Evolutionary conservation across 2,797 vertebrate species (phyloP), one percentile per base, ranked within the genome.

Genomic region (Micromesistius poutassou): DNA sequence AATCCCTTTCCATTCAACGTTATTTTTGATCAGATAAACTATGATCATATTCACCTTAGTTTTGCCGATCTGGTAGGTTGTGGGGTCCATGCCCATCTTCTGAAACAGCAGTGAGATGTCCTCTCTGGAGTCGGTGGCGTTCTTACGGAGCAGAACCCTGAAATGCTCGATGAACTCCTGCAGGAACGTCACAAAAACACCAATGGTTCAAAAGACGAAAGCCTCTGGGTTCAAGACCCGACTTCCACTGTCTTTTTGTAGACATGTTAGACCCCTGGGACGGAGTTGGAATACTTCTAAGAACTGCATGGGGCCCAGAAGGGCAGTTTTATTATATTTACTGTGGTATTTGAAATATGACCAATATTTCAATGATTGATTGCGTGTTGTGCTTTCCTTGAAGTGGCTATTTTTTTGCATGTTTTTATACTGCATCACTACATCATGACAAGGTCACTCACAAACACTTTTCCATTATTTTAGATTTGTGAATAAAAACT

Each of bases 91-190:
- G 16, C 91, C 88, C 90, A 98, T 92, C 87, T 94, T 96, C 78
- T 91, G 91, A 71, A 99, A 88, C 78, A 99, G 91, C 30, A 87
- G 83, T 1, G 93, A 88, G 78, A 99, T 96, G 50, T 93, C 94
- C 73, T 96, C 94, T 83, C 95, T 95, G 36, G 94, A 93, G 14
- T 94, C 90, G 6, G 86, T 87, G 28, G 93, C 83, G 0, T 94
- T 93, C 91, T 94, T 97, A 71, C 96, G 97, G 77, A 99, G 90
- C 83, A 99, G 90, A 75, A 98, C 97, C 83, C 97, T 95, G 90
- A 98, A 99, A 62, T 99, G 98, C 79, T 96, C 94, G 0, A 95
- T 89, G 83, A 99, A 99, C 76, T 98, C 98, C 98, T 99, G 84
- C 14, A 78, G 71, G 30, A 28, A 30, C n/a, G 74, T 50, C 5